Evolutionary conservation across 2,888 invertebrate genomes (phyloP), one percentile per base, ranked within the genome.

Genomic region (Sesamia inferens): DNA sequence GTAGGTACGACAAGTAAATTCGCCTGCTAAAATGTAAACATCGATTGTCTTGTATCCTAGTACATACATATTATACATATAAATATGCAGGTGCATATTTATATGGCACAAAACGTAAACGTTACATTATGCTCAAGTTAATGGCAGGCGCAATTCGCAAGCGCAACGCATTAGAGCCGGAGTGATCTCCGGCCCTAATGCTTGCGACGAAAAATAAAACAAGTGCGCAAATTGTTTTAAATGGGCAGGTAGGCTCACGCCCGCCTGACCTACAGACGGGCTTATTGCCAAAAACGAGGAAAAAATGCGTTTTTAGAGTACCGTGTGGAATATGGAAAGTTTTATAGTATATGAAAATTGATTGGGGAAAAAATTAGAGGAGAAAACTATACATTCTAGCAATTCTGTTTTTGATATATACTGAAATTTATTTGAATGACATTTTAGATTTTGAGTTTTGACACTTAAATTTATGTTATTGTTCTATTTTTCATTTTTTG

Each of bases 151-250:
- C n/a, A n/a, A n/a, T n/a, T n/a, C n/a, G n/a, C 31, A 31, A 31
- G 31, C 31, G 3, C 31, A 31, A 31, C 31, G 31, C 31, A 31
- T 31, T 31, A 31, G 31, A 31, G 31, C 31, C 31, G 31, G 31
- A 31, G 31, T 92, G 92, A 91, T 92, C 90, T 90, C 89, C 85
- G 88, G 81, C 85, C 89, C 93, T 93, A 93, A 94, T 92, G 92
- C 88, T 64, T 67, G 63, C 87, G 89, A 88, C 89, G 85, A 81
- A 89, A 93, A 93, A 93, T 86, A 93, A 92, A 89, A 92, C 86
- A 88, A 92, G 89, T 89, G 89, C 88, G 88, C 92, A 95, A 95
- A 96, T 96, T 96, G 94, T 95, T 96, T 95, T 94, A 95, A 95
- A 96, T 94, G 94, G 88, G 91, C 95, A 95, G 95, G 94, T 93